Conservation (phyloP, 2,888 invertebrate species). For the Fabriciana adippe region DNA sequence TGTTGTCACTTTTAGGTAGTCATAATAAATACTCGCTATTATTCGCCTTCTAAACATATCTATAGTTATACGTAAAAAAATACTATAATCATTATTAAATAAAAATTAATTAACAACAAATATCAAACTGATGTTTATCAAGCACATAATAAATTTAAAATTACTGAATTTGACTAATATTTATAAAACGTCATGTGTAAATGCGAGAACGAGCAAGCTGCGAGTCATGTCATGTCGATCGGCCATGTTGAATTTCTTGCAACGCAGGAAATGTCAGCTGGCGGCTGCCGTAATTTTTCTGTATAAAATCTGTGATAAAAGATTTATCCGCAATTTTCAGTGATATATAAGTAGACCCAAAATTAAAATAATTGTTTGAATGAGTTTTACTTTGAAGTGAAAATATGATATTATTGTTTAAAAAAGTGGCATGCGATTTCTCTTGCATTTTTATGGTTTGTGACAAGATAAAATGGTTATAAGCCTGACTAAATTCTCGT, state of each 20-base stretch:
- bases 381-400: conserved; percentile 56
- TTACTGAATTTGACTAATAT: conserved; percentile 26
- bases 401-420: conserved; percentile 74
- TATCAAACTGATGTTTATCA: not conserved
- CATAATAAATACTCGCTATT: conserved; percentile 30
- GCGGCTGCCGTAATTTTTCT: conserved; percentile 71
- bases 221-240: conserved; percentile 57
- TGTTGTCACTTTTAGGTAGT: conserved; percentile 31
- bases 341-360: conserved; percentile 50
- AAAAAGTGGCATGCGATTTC: conserved; percentile 77
- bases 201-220: conserved; percentile 49
- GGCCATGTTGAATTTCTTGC: conserved; percentile 82
- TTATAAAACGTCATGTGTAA: conserved; percentile 69
- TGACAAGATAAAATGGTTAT: conserved; percentile 74
- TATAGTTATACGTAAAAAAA: not conserved
- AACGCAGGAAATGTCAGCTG: conserved; percentile 83
- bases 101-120: not conserved
- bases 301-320: conserved; percentile 66
- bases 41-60: not conserved
- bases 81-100: not conserved
- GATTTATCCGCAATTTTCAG: conserved; percentile 54
- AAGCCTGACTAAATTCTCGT: conserved; percentile 59
- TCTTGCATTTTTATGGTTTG: conserved; percentile 79
- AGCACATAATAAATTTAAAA: conserved; percentile 17
- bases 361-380: conserved; percentile 48